Evolutionary conservation across 2,113 vertebrate species (phyloP), one percentile per base, ranked within the genome.

Genomic region (Gila orcuttii): DNA sequence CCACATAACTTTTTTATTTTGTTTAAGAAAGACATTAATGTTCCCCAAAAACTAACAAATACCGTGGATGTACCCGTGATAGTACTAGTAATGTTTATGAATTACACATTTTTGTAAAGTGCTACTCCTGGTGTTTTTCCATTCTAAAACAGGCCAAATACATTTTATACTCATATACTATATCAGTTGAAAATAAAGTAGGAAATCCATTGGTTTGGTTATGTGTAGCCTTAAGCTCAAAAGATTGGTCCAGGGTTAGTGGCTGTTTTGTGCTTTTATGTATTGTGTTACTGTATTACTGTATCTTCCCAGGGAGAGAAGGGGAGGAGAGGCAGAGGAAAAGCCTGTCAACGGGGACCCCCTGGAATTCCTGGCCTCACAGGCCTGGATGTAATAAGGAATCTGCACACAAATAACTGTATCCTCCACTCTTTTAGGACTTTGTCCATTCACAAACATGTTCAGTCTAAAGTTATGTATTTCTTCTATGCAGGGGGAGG

Each of bases 291-390:
- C 39, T 42, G 39, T 42, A 42, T 42, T 42, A 42, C 42, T 42
- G 42, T 42, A 42, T 8, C 36, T 86, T 28, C 45, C 86, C 87
- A 97, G 96, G 96, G 96, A 2, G 94, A 94, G 4, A 91, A 89
- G 71, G 96, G 97, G 11, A 94, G 86, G 80, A 94, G 95, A 90
- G 96, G 96, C 28, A 93, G 92, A 90, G 60, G 90, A 0, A 94
- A 94, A 71, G 91, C 90, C 0, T 96, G 96, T 90, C 91, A 92
- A 82, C 93, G 68, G 75, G 96, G 96, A 0, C 4, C 84, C 0
- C 90, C 94, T 0, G 97, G 97, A 21, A 66, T 33, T 13, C 90
- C 95, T 0, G 97, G 97, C 45, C 88, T 21, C 0, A 94, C 92
- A 89, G 97, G 96, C 86, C 85, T 89, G 73, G 89, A 11, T 90